Conservation (phyloP, 2,888 invertebrate species). For the Ectemnius continuus region DNA sequence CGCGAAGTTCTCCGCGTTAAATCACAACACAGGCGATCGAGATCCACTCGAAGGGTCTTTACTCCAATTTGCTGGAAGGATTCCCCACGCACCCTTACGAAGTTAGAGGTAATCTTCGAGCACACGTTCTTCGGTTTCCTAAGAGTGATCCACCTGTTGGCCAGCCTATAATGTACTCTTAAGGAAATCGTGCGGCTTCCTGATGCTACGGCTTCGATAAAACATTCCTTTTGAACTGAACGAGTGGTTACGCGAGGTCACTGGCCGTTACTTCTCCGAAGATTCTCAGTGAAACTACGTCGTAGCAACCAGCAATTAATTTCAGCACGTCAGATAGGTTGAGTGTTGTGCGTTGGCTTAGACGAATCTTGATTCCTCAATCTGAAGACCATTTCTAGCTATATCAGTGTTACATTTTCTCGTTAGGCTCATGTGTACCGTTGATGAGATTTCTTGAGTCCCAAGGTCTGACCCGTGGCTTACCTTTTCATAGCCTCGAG, state of each 20-base stretch:
- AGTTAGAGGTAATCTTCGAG: too few relatives aligned
- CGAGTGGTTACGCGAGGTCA: conserved; percentile 28
- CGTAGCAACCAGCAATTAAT: conserved; percentile 19
- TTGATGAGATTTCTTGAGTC: background rate
- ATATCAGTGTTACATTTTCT: background rate
- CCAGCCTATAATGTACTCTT: conserved; percentile 3
- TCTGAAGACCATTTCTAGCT: background rate
- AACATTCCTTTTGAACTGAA: conserved; percentile 34
- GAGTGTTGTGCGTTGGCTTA: conserved; percentile 25
- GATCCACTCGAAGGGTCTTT: too few relatives aligned
- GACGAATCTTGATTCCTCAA: conserved; percentile 18
- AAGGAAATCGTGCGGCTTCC: conserved; percentile 1
- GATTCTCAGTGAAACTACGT: conserved; percentile 38
- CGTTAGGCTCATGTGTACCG: background rate
- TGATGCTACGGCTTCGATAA: conserved; percentile 32
- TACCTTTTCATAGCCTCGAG: background rate
- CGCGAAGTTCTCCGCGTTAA: too few relatives aligned
- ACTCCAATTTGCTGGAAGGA: too few relatives aligned
- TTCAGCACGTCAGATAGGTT: conserved; percentile 25
- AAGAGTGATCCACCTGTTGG: background rate
- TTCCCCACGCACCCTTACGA: too few relatives aligned
- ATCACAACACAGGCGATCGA: too few relatives aligned
- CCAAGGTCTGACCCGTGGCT: background rate
- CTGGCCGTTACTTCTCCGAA: conserved; percentile 27
- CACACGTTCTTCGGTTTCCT: background rate